Evolutionary conservation across 2,113 vertebrate species (phyloP).

Genomic region (Sylvicapra grimmia): DNA sequence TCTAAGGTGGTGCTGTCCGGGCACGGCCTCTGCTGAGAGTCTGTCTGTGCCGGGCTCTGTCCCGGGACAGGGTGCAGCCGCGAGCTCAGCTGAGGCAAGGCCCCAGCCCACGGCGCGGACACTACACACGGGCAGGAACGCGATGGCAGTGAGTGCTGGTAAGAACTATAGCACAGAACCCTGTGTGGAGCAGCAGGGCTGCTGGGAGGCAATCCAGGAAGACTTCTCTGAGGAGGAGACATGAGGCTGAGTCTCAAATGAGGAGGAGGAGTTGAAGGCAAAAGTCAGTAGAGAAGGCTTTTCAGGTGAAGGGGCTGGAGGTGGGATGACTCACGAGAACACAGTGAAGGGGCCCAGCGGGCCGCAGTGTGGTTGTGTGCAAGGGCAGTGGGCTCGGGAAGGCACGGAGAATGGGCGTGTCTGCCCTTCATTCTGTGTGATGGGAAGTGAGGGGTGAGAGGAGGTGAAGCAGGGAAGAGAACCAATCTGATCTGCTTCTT

Average conservation of each 20-base stretch:
- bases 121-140: background rate
- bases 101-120: rapidly evolving
- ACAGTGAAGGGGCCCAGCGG: background rate
- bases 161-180: no score
- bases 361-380: background rate
- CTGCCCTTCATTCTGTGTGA: background rate
- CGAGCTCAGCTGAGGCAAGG: background rate
- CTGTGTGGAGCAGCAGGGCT: background rate
- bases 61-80: background rate
- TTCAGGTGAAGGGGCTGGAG: background rate
- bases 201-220: background rate
- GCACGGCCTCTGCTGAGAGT: background rate
- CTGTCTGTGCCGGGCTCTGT: background rate
- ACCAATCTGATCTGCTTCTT: background rate
- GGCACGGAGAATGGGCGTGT: rapidly evolving
- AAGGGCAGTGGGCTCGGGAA: background rate
- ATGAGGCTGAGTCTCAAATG: background rate
- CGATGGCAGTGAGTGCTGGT: rapidly evolving
- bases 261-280: background rate
- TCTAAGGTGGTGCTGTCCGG: background rate
- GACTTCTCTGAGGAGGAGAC: background rate
- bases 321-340: background rate
- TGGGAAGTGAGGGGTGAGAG: no score
- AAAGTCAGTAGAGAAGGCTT: background rate
- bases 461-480: background rate